These are phyloP conservation scores for Petrosia ficiformis DNA, from an alignment of 37 sponge, comb jelly and placozoan genomes.

Conservation along the genomic window DNA sequence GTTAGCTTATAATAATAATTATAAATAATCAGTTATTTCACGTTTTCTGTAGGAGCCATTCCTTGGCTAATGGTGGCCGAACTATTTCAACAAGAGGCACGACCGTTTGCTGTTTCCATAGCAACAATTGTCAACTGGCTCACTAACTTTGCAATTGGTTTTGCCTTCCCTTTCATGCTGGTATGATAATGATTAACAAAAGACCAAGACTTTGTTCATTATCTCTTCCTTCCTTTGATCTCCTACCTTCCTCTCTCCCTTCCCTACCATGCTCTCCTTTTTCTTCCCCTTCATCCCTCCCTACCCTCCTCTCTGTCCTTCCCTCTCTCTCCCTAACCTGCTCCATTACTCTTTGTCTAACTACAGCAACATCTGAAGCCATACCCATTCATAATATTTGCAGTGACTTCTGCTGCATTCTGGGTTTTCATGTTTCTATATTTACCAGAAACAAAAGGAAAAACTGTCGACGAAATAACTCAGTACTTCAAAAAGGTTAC, in stretches of 20 bases:
- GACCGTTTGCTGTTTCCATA: conserved; percentile 44
- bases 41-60: conserved; percentile 23
- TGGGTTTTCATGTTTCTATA: conserved; percentile 38
- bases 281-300: too few species aligned
- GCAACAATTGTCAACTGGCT: conserved; percentile 68
- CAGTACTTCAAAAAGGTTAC: neutral
- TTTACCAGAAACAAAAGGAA: conserved; percentile 62
- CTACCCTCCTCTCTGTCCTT: too few species aligned
- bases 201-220: neutral
- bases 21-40: neutral
- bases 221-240: conserved; percentile 1
- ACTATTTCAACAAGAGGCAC: conserved; percentile 51
- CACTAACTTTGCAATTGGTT: conserved; percentile 32
- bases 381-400: conserved; percentile 47
- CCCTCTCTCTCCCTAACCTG: too few species aligned
- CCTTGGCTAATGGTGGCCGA: conserved; percentile 72
- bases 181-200: conserved; percentile 20
- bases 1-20: neutral
- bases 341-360: too few species aligned
- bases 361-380: conserved; percentile 50
- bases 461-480: conserved; percentile 47
- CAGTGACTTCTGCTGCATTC: conserved; percentile 13
- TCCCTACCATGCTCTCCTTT: neutral
- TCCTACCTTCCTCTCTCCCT: neutral
- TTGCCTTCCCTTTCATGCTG: conserved; percentile 42